Conservation (phyloP, 1,140 invertebrate genomes). For the Drosophila subobscura region DNA sequence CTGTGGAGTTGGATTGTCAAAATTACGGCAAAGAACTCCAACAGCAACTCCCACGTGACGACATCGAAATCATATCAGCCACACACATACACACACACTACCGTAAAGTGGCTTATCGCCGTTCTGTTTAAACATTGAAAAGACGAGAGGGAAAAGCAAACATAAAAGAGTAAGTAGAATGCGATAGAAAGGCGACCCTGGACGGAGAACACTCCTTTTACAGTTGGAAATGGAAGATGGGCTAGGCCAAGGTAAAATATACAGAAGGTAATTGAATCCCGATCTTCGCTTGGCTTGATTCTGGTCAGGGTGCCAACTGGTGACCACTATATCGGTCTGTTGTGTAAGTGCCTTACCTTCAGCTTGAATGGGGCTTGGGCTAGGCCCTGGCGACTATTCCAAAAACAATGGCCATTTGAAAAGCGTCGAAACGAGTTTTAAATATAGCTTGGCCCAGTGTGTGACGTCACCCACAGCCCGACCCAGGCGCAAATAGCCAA, state of each 20-base stretch:
- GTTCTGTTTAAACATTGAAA: slow-evolving; percentile 41
- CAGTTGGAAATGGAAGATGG: slow-evolving; percentile 21
- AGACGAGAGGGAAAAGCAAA: slow-evolving; percentile 31
- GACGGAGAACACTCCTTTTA: background rate
- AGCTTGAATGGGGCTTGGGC: background rate
- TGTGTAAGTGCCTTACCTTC: no score
- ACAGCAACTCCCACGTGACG: slow-evolving; percentile 61
- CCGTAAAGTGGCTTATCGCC: slow-evolving; percentile 46
- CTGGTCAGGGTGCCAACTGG: no score
- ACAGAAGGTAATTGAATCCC: no score
- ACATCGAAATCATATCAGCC: slow-evolving; percentile 55
- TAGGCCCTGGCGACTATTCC: slow-evolving; percentile 27
- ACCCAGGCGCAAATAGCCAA: slow-evolving; percentile 22
- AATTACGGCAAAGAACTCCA: slow-evolving; percentile 1
- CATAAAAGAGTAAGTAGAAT: slow-evolving; percentile 27
- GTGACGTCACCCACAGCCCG: slow-evolving; percentile 63
- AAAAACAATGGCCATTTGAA: slow-evolving; percentile 59
- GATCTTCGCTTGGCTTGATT: no score
- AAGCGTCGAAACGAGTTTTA: slow-evolving; percentile 63
- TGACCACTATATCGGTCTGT: no score
- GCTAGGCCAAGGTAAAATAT: no score
- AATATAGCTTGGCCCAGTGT: slow-evolving; percentile 43
- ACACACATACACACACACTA: slow-evolving; percentile 7
- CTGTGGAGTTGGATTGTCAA: slow-evolving; percentile 15
- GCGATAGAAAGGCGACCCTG: slow-evolving; percentile 32